A percentile compares a stretch with the other conserved stretches of the same genome.
Evolutionary conservation across 2,888 invertebrate genomes (phyloP).

Genomic region (Cepaea hortensis): DNA sequence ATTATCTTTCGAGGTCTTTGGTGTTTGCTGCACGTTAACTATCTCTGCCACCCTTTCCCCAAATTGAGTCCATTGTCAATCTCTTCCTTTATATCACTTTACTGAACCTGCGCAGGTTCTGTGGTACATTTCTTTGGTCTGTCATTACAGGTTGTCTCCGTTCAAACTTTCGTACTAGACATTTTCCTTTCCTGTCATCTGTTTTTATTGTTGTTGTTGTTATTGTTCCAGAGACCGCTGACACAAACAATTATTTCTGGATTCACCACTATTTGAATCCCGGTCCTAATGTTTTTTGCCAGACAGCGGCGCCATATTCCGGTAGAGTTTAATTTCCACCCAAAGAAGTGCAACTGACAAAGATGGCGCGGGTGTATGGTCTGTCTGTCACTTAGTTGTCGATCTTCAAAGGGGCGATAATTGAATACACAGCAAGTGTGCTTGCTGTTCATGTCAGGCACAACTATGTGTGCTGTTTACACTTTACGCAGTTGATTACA

Average conservation of each 20-base stretch:
- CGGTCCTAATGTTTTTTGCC: neutral
- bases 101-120: no score
- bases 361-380: neutral
- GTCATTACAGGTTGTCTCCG: no score
- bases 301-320: neutral
- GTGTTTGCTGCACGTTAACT: no score
- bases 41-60: no score
- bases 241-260: neutral
- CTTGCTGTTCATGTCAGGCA: neutral
- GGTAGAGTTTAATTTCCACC: neutral
- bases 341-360: neutral
- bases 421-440: neutral
- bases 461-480: neutral
- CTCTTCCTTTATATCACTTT: no score
- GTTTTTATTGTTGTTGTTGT: no score
- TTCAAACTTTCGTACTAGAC: no score
- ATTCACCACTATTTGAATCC: neutral
- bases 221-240: no score
- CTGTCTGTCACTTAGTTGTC: neutral
- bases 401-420: neutral
- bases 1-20: no score
- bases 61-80: no score
- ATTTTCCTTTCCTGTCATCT: no score
- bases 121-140: no score
- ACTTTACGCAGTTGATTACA: neutral